Conservation (phyloP, 2,797 vertebrate genomes). For the Enteromius fasciolatus region DNA sequence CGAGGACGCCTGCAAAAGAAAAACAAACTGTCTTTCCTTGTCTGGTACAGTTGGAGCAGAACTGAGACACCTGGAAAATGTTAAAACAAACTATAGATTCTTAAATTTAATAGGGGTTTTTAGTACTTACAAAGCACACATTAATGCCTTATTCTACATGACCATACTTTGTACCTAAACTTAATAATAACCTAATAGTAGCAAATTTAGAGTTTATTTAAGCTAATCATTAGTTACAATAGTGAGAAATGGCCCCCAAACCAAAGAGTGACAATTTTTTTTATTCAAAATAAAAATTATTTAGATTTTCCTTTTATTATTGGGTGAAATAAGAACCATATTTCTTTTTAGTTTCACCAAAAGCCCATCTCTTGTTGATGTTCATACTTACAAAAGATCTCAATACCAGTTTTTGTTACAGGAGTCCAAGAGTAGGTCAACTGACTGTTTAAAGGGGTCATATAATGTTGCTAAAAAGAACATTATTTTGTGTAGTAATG, state of each 20-base stretch:
- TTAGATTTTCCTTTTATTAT: neutral
- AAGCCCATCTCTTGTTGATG: neutral
- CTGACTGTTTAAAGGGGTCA: neutral
- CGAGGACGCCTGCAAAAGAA: constrained; percentile 4
- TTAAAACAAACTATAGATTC: constrained; percentile 10
- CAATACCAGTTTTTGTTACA: neutral
- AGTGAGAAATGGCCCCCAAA: neutral
- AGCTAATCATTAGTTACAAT: neutral
- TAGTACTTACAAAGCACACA: neutral
- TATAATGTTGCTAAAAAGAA: too few relatives aligned
- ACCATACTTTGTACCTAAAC: neutral
- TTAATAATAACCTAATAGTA: neutral
- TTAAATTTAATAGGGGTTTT: neutral
- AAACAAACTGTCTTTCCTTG: constrained; percentile 22
- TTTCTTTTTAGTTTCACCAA: neutral
- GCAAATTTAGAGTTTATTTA: neutral
- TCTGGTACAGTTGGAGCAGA: constrained; percentile 2
- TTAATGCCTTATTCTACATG: neutral
- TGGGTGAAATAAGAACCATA: neutral
- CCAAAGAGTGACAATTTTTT: neutral
- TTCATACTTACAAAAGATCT: neutral
- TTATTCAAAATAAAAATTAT: neutral
- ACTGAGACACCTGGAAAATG: neutral
- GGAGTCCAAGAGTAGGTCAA: neutral
- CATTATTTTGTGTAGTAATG: too few relatives aligned